These are phyloP conservation scores for Drosophila monieri DNA, from an alignment of 2,888 invertebrate species.

Conservation along the genomic window DNA sequence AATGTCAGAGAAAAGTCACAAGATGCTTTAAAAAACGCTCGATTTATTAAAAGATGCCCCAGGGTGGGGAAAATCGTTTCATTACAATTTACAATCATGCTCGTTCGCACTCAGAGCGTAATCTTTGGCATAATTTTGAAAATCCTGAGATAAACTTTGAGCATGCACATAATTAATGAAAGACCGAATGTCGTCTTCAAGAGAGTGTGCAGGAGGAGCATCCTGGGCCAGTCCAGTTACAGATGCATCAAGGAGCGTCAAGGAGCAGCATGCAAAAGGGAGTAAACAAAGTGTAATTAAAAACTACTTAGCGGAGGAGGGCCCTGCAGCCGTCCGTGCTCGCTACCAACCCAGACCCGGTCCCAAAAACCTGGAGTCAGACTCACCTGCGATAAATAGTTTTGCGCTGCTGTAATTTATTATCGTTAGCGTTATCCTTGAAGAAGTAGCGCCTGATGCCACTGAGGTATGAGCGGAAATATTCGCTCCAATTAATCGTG, in stretches of 20 bases:
- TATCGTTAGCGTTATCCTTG: conserved; percentile 87
- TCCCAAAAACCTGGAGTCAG: conserved; percentile 30
- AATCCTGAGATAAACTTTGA: conserved; percentile 79
- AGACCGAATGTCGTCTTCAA: conserved; percentile 82
- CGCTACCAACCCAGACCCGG: not conserved
- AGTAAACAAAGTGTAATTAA: conserved; percentile 78
- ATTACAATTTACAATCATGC: conserved; percentile 71
- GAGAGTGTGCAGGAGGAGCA: conserved; percentile 80
- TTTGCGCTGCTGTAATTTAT: conserved; percentile 80
- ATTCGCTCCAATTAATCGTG: conserved; percentile 88
- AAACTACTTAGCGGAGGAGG: conserved; percentile 69
- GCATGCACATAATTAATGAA: conserved; percentile 81
- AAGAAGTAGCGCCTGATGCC: conserved; percentile 89
- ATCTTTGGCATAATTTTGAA: conserved; percentile 79
- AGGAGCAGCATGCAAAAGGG: conserved; percentile 37
- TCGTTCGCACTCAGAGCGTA: conserved; percentile 50
- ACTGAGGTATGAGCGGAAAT: conserved; percentile 87
- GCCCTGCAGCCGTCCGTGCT: not conserved
- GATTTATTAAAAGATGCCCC: conserved; percentile 59
- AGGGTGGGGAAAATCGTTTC: conserved; percentile 24
- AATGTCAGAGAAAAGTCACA: conserved; percentile 54
- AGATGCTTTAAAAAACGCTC: conserved; percentile 31
- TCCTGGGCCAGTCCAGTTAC: conserved; percentile 62
- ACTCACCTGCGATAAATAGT: conserved; percentile 82
- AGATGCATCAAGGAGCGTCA: conserved; percentile 28